These are phyloP conservation scores for Sweltsa coloradensis DNA, from an alignment of 1,140 invertebrate species.

Conservation along the genomic window DNA sequence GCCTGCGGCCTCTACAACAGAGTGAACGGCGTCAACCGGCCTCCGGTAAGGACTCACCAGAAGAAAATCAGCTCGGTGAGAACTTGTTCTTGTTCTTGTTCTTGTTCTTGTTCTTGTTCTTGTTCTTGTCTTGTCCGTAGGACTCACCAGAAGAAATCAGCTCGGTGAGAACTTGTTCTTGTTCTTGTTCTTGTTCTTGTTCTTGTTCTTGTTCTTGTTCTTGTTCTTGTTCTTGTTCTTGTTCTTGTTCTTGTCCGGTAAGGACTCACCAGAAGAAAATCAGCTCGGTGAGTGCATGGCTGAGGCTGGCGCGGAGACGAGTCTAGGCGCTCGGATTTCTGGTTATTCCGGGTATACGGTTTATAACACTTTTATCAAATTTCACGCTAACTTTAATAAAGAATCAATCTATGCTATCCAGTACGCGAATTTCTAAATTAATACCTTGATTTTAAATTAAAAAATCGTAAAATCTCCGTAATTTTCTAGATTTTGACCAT, in stretches of 20 bases:
- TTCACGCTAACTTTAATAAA: no score
- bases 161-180: conserved; percentile 23
- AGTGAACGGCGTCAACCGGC: conserved; percentile 77
- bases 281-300: conserved; percentile 22
- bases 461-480: no score
- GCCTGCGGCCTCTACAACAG: conserved; percentile 75
- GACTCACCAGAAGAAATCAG: conserved; percentile 22
- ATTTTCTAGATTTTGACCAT: background rate
- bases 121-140: background rate
- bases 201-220: background rate
- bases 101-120: background rate
- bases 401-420: no score
- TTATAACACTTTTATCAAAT: no score
- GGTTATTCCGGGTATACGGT: no score
- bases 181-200: background rate
- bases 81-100: no score
- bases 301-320: no score
- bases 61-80: conserved; percentile 25
- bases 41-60: conserved; percentile 36
- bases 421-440: no score
- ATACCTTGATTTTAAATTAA: no score
- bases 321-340: no score
- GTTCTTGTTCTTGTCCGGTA: conserved; percentile 28
- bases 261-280: conserved; percentile 23
- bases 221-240: no score